Base-by-base conservation (phyloP, 2,888 invertebrate species). In the Steinernema scapterisci region DNA sequence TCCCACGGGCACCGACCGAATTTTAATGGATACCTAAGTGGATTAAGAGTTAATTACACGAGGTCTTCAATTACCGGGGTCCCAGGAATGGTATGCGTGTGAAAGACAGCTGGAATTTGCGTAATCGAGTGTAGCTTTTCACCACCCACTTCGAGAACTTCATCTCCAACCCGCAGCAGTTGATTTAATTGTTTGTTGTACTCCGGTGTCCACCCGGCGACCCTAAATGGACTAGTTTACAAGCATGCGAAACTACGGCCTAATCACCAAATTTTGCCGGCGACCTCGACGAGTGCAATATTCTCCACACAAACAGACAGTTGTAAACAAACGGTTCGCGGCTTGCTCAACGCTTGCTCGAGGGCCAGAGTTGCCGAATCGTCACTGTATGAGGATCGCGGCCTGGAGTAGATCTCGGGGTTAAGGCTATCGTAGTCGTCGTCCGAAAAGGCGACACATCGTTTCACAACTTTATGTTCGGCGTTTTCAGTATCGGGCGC, bases 31-130 rank as follows among this genome's bases (percentile, higher is more conserved):
- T 38, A 78, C 76, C 79, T 75, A 43, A 52, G 74, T 38, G 2
- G 19, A 1, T n/a, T 23, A 6, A 7, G 6, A 21, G 16, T 31
- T 52, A 31, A 38, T 44, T 13, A 45, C 19, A 48, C 19, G 5
- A 31, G 21, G 44, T 48, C n/a, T 19, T 38, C 19, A 56, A 63
- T 75, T 38, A 78, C 78, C 72, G 78, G 78, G 23, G 25, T 71
- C 13, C 79, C 79, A 11, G 79, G 79, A 52, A 74, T 54, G 13
- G 79, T 73, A 19, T 74, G 73, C 44, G 45, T 46, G 70, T 80
- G 74, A 48, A 78, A 78, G 5, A 77, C n/a, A 7, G 25, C 16
- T 1, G 78, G 75, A 16, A 78, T 43, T 54, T 75, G 45, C 21
- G 25, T 19, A n/a, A 78, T 54, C 21, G 43, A 38, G 23, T 21